Evolutionary conservation across 1,140 invertebrate genomes (phyloP), one percentile per base, ranked within the genome.

Genomic region (Penaeus japonicus): DNA sequence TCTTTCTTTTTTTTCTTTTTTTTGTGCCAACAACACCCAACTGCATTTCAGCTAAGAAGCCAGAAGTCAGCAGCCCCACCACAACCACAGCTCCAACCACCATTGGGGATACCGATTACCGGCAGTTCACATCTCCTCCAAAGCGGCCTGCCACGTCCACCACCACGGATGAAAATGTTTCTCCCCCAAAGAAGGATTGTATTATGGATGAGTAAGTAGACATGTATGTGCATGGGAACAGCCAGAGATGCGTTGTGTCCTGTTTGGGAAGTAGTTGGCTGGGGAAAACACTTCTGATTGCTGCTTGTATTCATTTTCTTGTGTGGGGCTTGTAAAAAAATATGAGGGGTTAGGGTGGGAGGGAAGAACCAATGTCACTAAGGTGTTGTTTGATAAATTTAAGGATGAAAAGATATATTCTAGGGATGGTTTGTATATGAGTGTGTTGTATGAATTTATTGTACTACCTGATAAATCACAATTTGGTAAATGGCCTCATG

Each of bases 31-130:
- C 77, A 79, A 79, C 77, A 18, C 24, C 20, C 24, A 53, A 79
- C 77, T 79, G 77, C 77, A 39, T 84, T 84, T 84, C 83, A 84
- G 83, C 47, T 22, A 84, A 84, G 65, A 84, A 84, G 24, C 62
- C 70, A 73, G 83, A 84, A 54, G 39, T 30, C 30, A 54, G 65
- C 83, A 84, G n/a, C 39, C 55, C 70, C 12, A 39, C 82, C 10
- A 35, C 83, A 70, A 30, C 83, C 47, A 75, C n/a, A 32, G 55
- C 47, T 47, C 47, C 83, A 15, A 32, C 22, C 55, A 73, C 75
- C 17, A 47, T 47, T 47, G 83, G 62, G 0, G 83, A 84, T 65
- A 84, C 83, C 4, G 83, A 84, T 24, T 84, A 84, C 83, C 83
- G 83, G 2, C 83, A 84, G 83, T 84, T 84, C 47, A 84, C 83